Evolutionary conservation across 2,113 vertebrate genomes (phyloP).

Genomic region (Anolis carolinensis): DNA sequence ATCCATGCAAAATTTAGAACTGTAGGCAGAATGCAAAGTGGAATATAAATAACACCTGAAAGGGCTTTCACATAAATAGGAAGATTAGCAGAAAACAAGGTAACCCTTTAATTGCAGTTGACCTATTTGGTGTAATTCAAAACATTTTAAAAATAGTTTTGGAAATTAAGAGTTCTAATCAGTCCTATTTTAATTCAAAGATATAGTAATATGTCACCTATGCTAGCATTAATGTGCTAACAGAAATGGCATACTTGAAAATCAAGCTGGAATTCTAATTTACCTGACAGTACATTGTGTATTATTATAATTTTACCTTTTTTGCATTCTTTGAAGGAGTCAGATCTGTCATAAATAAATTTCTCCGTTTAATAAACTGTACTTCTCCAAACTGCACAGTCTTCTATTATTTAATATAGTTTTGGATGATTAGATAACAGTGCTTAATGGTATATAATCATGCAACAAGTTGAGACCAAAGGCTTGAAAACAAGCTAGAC

Average conservation of each 20-base stretch:
- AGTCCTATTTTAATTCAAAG: constrained; percentile 20
- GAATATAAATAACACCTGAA: constrained; percentile 28
- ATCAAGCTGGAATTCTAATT: constrained; percentile 28
- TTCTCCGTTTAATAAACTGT: constrained; percentile 20
- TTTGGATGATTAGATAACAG: neutral
- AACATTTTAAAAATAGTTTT: constrained; percentile 22
- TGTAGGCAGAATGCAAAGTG: neutral
- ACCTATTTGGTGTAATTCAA: neutral
- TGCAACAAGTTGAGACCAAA: no score
- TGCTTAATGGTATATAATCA: neutral
- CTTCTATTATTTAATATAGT: neutral
- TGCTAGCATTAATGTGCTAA: neutral
- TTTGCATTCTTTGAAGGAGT: constrained; percentile 40
- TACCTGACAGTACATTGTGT: constrained; percentile 8
- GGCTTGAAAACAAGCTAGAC: neutral
- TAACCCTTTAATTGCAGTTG: constrained; percentile 31
- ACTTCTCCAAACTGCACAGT: constrained; percentile 9
- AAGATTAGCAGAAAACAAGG: constrained; percentile 20
- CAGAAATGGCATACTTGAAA: neutral
- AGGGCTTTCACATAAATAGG: neutral
- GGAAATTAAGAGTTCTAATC: constrained; percentile 44
- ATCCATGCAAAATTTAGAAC: constrained; percentile 21
- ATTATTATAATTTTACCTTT: constrained; percentile 21
- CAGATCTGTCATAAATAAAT: constrained; percentile 9
- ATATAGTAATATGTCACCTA: neutral